A percentile compares a stretch with the other conserved stretches of the same genome.
Conservation (phyloP, 2,113 vertebrate genomes). For the Sorex araneus region DNA sequence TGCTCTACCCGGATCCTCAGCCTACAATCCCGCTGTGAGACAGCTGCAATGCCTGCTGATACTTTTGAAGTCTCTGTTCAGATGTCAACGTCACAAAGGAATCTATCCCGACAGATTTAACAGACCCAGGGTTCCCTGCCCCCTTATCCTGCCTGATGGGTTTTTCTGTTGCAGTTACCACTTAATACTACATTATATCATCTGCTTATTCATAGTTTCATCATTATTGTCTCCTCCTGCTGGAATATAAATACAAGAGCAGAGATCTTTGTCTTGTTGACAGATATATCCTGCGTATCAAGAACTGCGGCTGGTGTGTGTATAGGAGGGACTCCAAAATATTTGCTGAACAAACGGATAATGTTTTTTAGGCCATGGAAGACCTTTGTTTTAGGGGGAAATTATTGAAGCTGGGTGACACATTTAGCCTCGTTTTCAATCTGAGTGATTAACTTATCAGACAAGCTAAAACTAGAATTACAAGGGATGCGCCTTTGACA, state of each 20-base stretch:
- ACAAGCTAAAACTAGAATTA: neutral
- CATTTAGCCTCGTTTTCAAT: constrained; percentile 11
- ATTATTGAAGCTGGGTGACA: neutral
- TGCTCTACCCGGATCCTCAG: neutral
- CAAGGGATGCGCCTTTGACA: neutral
- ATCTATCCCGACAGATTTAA: neutral
- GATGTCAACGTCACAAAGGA: neutral
- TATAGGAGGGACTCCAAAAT: neutral
- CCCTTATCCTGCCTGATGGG: neutral
- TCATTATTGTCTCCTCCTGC: constrained; percentile 50
- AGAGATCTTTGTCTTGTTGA: constrained; percentile 20
- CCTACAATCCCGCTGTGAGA: neutral
- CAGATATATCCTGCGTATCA: neutral
- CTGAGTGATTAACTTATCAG: neutral
- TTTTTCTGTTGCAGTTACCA: neutral
- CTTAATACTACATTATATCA: neutral
- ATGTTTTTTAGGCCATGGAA: neutral
- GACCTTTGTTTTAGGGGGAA: neutral
- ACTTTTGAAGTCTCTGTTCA: constrained; percentile 12
- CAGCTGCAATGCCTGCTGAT: neutral
- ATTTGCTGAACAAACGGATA: constrained; percentile 14
- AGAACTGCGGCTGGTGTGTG: neutral
- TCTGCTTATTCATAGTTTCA: constrained; percentile 23
- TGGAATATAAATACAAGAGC: constrained; percentile 7
- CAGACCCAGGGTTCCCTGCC: neutral